A percentile compares a stretch with the other conserved stretches of the same genome.
phyloP scores from a whole-genome alignment of 1,140 invertebrate species.

The Aphelenchoides avenae region DNA sequence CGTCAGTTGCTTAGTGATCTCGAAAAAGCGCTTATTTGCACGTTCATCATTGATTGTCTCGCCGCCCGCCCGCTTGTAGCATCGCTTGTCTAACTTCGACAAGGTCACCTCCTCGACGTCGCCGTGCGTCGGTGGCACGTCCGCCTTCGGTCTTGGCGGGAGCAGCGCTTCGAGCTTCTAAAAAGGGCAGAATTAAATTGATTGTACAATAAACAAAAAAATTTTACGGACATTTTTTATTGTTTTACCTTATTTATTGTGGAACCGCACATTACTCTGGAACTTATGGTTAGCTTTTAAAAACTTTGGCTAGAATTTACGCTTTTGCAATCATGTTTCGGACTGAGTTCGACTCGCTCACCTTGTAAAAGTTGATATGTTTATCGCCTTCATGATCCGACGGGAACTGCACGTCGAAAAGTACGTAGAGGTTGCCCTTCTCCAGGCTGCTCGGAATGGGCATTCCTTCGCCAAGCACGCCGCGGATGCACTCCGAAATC shows the following conservation, averaged over 20 bases:
- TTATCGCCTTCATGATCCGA: conserved; percentile 71
- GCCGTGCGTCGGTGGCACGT: conserved; percentile 16
- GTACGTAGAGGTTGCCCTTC: conserved; percentile 79
- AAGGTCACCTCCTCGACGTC: conserved; percentile 43
- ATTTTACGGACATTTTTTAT: too few relatives aligned
- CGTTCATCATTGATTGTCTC: too few relatives aligned
- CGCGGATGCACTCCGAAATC: conserved; percentile 60
- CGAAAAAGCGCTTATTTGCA: too few relatives aligned
- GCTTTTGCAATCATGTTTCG: too few relatives aligned
- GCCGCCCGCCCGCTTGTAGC: conserved; percentile 27
- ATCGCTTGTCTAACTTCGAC: conserved; percentile 33
- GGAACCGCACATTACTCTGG: too few relatives aligned
- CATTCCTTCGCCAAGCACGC: conserved; percentile 65
- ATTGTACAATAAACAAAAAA: not conserved
- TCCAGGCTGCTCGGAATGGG: conserved; percentile 71
- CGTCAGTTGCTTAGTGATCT: too few relatives aligned
- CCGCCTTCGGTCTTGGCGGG: conserved; percentile 16
- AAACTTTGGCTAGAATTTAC: too few relatives aligned
- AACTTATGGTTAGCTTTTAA: too few relatives aligned
- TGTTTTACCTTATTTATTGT: too few relatives aligned
- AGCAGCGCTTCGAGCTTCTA: conserved; percentile 36
- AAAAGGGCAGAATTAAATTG: conserved; percentile 19
- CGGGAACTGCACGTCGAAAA: conserved; percentile 80
- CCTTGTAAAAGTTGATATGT: conserved; percentile 68
- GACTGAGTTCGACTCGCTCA: conserved; percentile 45